A percentile compares a stretch with the other conserved stretches of the same genome.
These are phyloP conservation scores for Caenorhabditis plicata DNA, from an alignment of 2,888 invertebrate genomes.

Conservation along the genomic window DNA sequence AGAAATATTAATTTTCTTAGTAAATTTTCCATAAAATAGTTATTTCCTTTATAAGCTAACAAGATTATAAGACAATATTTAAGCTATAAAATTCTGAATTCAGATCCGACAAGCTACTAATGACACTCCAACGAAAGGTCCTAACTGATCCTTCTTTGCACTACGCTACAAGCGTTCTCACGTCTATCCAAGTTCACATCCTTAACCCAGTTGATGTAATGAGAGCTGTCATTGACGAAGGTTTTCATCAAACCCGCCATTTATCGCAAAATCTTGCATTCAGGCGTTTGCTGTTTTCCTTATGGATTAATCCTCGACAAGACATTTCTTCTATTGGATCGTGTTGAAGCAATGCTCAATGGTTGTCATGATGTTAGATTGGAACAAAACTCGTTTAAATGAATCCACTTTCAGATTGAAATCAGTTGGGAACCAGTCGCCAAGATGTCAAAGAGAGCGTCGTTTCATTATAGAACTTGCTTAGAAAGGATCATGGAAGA, in stretches of 20 bases:
- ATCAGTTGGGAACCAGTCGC: slow-evolving; percentile 54
- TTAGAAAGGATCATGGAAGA: slow-evolving; percentile 53
- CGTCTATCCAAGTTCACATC: slow-evolving; percentile 61
- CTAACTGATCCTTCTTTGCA: slow-evolving; percentile 41
- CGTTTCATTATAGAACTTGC: slow-evolving; percentile 51
- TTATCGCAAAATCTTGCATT: slow-evolving; percentile 1
- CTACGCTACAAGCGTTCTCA: slow-evolving; percentile 53
- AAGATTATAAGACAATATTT: too few species aligned
- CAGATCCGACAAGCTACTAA: slow-evolving; percentile 48
- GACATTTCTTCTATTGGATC: slow-evolving; percentile 48
- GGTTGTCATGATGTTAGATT: slow-evolving; percentile 29
- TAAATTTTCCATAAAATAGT: too few species aligned
- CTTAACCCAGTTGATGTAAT: slow-evolving; percentile 62
- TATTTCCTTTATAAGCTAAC: too few species aligned
- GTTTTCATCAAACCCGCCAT: slow-evolving; percentile 10
- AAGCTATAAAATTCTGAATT: too few species aligned
- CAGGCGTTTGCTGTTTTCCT: slow-evolving; percentile 63
- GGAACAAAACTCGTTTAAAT: slow-evolving; percentile 1
- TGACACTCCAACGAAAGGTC: slow-evolving; percentile 44
- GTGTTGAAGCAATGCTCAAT: slow-evolving; percentile 42
- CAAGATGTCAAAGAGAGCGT: slow-evolving; percentile 50
- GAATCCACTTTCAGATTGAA: slow-evolving; percentile 10
- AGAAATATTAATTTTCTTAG: too few species aligned
- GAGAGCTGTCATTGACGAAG: slow-evolving; percentile 63
- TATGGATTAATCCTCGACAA: slow-evolving; percentile 60